phyloP scores from a whole-genome alignment of 2,888 invertebrate genomes.

The Trichogramma evanescens region DNA sequence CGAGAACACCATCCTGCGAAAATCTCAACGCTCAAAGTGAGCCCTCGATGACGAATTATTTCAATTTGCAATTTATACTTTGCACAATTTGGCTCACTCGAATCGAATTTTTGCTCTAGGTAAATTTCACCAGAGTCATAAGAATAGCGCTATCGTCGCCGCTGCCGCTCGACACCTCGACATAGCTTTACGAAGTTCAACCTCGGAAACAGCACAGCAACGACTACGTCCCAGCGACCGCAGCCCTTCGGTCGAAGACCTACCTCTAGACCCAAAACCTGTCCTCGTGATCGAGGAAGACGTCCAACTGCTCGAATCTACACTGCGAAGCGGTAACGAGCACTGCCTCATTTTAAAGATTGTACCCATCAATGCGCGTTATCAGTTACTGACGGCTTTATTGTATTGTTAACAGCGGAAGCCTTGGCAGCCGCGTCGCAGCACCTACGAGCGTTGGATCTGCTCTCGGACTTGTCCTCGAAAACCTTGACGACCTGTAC shows the following conservation, averaged over 20 bases:
- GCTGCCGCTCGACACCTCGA: constrained; percentile 19
- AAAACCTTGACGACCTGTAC: neutral
- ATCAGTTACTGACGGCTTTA: too few species aligned
- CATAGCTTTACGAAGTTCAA: neutral
- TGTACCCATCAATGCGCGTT: neutral
- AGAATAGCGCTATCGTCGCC: constrained; percentile 7
- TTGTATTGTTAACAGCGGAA: neutral
- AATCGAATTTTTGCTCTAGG: neutral
- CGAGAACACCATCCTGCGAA: constrained; percentile 62
- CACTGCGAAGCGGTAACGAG: neutral
- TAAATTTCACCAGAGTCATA: neutral
- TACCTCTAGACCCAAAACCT: constrained; percentile 67
- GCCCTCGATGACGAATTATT: neutral
- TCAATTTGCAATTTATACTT: neutral
- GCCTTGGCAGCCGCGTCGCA: neutral
- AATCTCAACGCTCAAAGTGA: constrained; percentile 46
- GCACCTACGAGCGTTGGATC: neutral
- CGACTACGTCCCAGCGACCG: constrained; percentile 50
- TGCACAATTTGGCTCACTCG: too few species aligned
- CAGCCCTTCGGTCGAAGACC: constrained; percentile 78
- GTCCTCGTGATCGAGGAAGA: constrained; percentile 9
- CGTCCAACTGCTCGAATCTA: constrained; percentile 7
- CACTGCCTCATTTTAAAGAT: neutral
- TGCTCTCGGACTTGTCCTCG: neutral
- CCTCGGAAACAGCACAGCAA: neutral